Percentiles rank a stretch among this genome's conserved stretches.
These are phyloP conservation scores for Drosophila ficusphila DNA, from an alignment of 1,140 invertebrate species.

Conservation along the genomic window DNA sequence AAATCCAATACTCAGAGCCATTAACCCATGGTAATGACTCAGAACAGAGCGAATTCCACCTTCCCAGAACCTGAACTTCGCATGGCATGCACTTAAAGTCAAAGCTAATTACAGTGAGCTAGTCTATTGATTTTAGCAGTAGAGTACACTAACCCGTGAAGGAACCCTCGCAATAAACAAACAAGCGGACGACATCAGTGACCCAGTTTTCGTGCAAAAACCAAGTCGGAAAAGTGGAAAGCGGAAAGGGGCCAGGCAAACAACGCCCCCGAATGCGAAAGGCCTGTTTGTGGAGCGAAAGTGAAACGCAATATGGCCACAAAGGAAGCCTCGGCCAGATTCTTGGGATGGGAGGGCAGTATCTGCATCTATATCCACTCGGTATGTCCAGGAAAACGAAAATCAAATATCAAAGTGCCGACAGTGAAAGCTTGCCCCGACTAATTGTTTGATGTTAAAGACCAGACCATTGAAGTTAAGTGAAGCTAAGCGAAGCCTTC, in stretches of 20 bases:
- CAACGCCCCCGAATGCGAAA: slow-evolving; percentile 55
- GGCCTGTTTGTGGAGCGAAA: slow-evolving; percentile 68
- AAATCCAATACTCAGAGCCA: neutral
- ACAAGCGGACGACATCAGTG: slow-evolving; percentile 48
- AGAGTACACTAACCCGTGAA: slow-evolving; percentile 66
- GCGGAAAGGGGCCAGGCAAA: slow-evolving; percentile 43
- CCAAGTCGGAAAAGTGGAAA: slow-evolving; percentile 22
- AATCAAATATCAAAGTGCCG: slow-evolving; percentile 49
- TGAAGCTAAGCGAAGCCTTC: slow-evolving; percentile 34
- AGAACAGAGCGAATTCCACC: neutral
- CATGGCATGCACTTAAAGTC: slow-evolving; percentile 56
- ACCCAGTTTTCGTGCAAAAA: slow-evolving; percentile 57
- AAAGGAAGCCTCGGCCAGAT: slow-evolving; percentile 35
- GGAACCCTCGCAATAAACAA: slow-evolving; percentile 32
- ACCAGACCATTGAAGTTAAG: neutral
- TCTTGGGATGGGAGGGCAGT: neutral
- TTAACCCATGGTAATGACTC: slow-evolving; percentile 29
- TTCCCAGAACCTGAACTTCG: slow-evolving; percentile 37
- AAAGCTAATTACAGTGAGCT: slow-evolving; percentile 59
- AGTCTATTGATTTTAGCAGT: slow-evolving; percentile 58
- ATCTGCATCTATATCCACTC: slow-evolving; percentile 1
- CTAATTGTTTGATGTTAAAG: slow-evolving; percentile 49
- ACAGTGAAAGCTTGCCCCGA: slow-evolving; percentile 14
- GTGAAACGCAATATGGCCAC: slow-evolving; percentile 78
- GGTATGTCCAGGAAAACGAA: slow-evolving; percentile 11